phyloP scores from a whole-genome alignment of 1,140 invertebrate genomes.

The Calliopsis andreniformis region DNA sequence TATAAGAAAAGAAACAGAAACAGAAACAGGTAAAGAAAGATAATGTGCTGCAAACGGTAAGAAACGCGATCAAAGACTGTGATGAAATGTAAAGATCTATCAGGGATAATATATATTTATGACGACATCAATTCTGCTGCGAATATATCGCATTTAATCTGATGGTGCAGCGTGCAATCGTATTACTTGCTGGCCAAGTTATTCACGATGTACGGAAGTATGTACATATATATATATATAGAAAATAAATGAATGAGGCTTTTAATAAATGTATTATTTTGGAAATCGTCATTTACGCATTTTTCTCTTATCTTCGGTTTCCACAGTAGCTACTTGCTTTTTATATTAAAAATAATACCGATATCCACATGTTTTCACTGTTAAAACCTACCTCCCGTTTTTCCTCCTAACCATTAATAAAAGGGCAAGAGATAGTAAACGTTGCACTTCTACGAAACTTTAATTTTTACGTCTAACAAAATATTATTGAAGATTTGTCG shows the following conservation, averaged over 20 bases:
- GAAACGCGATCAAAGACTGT: conserved; percentile 34
- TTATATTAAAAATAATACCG: conserved; percentile 1
- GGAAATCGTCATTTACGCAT: conserved; percentile 15
- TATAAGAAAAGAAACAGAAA: too few relatives aligned
- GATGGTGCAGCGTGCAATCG: not conserved
- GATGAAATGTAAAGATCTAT: conserved; percentile 16
- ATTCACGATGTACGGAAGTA: conserved; percentile 12
- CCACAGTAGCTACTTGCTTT: not conserved
- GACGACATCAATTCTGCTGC: conserved; percentile 3
- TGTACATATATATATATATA: conserved; percentile 22
- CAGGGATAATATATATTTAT: conserved; percentile 15
- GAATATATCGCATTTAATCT: conserved; percentile 23
- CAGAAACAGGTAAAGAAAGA: too few relatives aligned
- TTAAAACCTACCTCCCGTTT: too few relatives aligned
- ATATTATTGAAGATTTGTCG: conserved; percentile 17
- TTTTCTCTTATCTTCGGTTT: not conserved
- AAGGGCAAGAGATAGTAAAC: not conserved
- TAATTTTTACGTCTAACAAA: conserved; percentile 30
- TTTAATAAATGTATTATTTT: conserved; percentile 49
- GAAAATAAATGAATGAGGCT: conserved; percentile 6
- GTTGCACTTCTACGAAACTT: conserved; percentile 35
- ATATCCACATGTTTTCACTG: not conserved
- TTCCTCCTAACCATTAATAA: too few relatives aligned
- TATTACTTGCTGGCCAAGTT: conserved; percentile 66
- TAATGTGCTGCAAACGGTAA: not conserved